These are phyloP conservation scores for Toxostoma redivivum DNA, from an alignment of 2,113 vertebrate genomes.

Conservation along the genomic window DNA sequence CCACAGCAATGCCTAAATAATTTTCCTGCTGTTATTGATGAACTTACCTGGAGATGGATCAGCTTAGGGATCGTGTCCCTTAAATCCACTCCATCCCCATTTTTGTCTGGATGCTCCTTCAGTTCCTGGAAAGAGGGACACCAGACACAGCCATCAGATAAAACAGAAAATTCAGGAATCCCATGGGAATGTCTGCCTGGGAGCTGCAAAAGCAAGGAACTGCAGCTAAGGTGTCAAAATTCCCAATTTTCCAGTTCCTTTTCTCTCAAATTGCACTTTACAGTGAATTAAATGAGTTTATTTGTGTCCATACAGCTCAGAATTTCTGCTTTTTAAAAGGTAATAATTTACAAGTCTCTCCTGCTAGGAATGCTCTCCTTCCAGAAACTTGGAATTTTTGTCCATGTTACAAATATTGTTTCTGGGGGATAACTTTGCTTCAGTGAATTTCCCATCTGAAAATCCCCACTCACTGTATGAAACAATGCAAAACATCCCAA, in stretches of 20 bases:
- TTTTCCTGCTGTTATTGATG: not conserved
- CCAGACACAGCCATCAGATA: not conserved
- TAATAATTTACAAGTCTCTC: not conserved
- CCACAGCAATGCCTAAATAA: not conserved
- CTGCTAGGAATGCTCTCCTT: not conserved
- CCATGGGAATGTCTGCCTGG: not conserved
- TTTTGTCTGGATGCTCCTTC: not conserved
- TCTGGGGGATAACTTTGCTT: slow-evolving; percentile 63
- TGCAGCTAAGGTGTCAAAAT: not conserved
- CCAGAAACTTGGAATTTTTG: slow-evolving; percentile 15
- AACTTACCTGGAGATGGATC: not conserved
- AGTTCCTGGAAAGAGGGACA: slow-evolving; percentile 33
- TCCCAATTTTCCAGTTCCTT: slow-evolving; percentile 50
- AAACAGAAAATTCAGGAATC: not conserved
- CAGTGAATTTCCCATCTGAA: slow-evolving; percentile 21
- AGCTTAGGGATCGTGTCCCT: rapidly evolving
- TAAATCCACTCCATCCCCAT: not conserved
- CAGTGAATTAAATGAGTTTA: not conserved
- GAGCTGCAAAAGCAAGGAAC: not conserved
- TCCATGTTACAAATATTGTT: not conserved
- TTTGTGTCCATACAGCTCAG: not conserved
- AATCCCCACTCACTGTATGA: slow-evolving; percentile 25
- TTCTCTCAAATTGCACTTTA: slow-evolving; percentile 23
- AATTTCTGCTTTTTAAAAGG: not conserved
- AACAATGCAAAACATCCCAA: slow-evolving; percentile 77